Percentiles rank a stretch among this genome's conserved stretches.
Evolutionary conservation across 1,140 invertebrate species (phyloP).

Genomic region (Heliothis virescens): DNA sequence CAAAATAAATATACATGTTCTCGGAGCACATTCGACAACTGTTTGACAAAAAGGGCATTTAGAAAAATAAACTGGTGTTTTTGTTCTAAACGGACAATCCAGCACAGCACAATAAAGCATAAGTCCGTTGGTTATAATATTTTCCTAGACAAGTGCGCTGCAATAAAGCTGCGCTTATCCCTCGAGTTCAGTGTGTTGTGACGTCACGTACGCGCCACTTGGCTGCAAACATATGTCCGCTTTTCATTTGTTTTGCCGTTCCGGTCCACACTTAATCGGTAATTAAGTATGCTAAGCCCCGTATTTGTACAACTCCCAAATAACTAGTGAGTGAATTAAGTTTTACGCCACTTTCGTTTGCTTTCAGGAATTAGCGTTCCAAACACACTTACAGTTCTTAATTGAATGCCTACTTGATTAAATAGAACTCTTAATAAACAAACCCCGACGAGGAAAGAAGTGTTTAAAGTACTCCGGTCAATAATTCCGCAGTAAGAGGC

Average conservation of each 20-base stretch:
- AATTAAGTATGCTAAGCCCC: not conserved
- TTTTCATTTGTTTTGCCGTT: not conserved
- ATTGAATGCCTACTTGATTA: not conserved
- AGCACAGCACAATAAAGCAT: too few relatives aligned
- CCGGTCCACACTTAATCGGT: not conserved
- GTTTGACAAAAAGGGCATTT: too few relatives aligned
- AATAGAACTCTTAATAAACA: not conserved
- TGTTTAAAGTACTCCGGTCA: not conserved
- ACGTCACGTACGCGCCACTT: not conserved
- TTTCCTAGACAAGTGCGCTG: not conserved
- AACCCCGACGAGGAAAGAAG: not conserved
- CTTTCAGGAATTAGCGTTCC: too few relatives aligned
- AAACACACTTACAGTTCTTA: not conserved
- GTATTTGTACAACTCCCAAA: too few relatives aligned
- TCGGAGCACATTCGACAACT: not conserved
- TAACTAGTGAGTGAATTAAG: too few relatives aligned
- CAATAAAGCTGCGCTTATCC: conserved; percentile 5
- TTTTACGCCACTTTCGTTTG: too few relatives aligned
- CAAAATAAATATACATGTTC: not conserved
- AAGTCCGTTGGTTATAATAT: conserved; percentile 1
- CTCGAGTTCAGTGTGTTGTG: not conserved
- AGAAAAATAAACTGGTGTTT: too few relatives aligned
- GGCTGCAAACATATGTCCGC: not conserved
- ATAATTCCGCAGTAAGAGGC: not conserved
- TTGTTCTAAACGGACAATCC: too few relatives aligned